These are phyloP conservation scores for Eugnorisma glareosa DNA, from an alignment of 2,888 invertebrate genomes.

Conservation along the genomic window DNA sequence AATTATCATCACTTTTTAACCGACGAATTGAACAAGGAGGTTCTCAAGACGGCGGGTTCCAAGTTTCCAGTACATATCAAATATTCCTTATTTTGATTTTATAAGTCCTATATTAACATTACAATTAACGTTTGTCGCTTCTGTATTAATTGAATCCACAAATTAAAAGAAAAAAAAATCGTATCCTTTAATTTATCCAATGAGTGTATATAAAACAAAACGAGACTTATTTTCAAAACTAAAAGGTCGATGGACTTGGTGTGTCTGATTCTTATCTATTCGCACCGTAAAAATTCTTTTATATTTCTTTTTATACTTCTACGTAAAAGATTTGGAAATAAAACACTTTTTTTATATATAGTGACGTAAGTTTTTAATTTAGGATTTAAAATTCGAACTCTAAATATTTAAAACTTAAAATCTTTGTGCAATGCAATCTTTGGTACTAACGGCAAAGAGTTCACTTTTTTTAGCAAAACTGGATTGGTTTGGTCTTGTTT, in stretches of 20 bases:
- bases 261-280: conserved; percentile 40
- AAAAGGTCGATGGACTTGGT: conserved; percentile 44
- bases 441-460: conserved; percentile 51
- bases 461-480: conserved; percentile 33
- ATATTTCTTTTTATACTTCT: background rate
- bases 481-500: conserved; percentile 47
- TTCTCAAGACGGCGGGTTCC: background rate
- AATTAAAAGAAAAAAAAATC: background rate
- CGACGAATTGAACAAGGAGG: background rate
- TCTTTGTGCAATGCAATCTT: conserved; percentile 59
- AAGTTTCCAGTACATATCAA: background rate
- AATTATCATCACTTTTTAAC: background rate
- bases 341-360: background rate
- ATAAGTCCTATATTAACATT: background rate
- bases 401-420: conserved; percentile 10
- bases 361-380: background rate
- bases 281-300: background rate
- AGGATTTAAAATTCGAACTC: background rate
- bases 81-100: background rate
- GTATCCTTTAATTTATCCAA: background rate
- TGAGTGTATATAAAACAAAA: background rate
- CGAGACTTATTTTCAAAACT: conserved; percentile 17
- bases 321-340: background rate
- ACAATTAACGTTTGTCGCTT: background rate
- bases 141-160: background rate